Percentiles rank a stretch among this genome's conserved stretches.
Evolutionary conservation across 2,888 invertebrate genomes (phyloP).

Genomic region (Pachymerium ferrugineum): DNA sequence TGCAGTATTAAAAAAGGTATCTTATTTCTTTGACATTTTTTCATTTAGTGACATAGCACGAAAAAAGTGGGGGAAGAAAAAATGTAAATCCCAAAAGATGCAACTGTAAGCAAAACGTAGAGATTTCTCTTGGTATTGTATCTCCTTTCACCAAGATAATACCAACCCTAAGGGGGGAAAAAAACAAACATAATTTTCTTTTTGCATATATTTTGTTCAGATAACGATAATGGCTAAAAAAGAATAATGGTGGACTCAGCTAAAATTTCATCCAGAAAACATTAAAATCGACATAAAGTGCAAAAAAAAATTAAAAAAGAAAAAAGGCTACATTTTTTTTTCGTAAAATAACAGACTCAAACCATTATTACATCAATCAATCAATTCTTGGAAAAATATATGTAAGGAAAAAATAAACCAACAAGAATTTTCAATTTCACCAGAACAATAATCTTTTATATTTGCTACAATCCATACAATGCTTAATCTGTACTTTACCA

Average conservation of each 20-base stretch:
- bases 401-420: not conserved
- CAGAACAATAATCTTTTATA: not conserved
- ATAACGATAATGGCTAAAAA: no score
- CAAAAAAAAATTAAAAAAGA: no score
- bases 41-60: not conserved
- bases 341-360: no score
- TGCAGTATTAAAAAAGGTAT: no score
- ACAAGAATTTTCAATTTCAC: conserved; percentile 9
- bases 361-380: no score
- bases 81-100: not conserved
- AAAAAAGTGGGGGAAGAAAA: not conserved
- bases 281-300: not conserved
- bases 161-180: not conserved
- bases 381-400: not conserved
- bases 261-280: not conserved
- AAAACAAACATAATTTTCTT: not conserved
- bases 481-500: not conserved
- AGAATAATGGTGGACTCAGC: not conserved
- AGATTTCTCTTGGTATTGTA: not conserved
- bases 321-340: no score
- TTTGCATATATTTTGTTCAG: no score
- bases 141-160: not conserved
- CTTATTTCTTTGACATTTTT: no score
- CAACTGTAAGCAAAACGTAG: not conserved
- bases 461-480: not conserved